Evolutionary conservation across 1,140 invertebrate species (phyloP).

Genomic region (Lordiphosa clarofinis): DNA sequence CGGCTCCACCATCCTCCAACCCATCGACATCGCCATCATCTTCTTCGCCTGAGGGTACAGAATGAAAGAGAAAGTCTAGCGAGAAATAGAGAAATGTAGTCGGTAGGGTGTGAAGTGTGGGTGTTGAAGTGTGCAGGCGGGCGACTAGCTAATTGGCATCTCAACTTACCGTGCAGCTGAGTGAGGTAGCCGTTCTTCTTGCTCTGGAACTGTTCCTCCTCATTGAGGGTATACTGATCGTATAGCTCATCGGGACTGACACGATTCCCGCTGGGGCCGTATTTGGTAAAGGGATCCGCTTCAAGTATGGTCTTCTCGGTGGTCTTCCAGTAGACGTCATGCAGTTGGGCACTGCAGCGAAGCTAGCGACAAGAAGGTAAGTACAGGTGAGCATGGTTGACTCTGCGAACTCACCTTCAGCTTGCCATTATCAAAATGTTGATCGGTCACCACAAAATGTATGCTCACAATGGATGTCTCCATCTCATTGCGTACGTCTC

Average conservation of each 20-base stretch:
- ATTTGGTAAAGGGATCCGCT: conserved; percentile 78
- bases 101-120: conserved; percentile 14
- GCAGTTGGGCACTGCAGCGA: conserved; percentile 82
- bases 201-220: conserved; percentile 66
- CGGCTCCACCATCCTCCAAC: conserved; percentile 59
- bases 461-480: conserved; percentile 79
- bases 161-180: conserved; percentile 76
- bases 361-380: conserved; percentile 68
- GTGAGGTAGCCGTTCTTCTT: conserved; percentile 77
- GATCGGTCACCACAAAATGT: conserved; percentile 81
- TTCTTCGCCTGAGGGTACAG: conserved; percentile 75
- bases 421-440: conserved; percentile 82
- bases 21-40: conserved; percentile 54
- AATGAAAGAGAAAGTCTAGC: conserved; percentile 71
- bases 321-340: conserved; percentile 83
- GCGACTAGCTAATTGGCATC: conserved; percentile 48
- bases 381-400: neutral
- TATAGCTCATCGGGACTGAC: conserved; percentile 68
- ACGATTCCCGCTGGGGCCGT: conserved; percentile 48
- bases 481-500: conserved; percentile 68
- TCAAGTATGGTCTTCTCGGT: conserved; percentile 82
- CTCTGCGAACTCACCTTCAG: conserved; percentile 76
- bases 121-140: conserved; percentile 16
- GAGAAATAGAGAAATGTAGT: conserved; percentile 71
- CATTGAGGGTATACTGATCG: conserved; percentile 71